These are phyloP conservation scores for Chionis minor DNA, from an alignment of 2,113 vertebrate species.

Conservation along the genomic window DNA sequence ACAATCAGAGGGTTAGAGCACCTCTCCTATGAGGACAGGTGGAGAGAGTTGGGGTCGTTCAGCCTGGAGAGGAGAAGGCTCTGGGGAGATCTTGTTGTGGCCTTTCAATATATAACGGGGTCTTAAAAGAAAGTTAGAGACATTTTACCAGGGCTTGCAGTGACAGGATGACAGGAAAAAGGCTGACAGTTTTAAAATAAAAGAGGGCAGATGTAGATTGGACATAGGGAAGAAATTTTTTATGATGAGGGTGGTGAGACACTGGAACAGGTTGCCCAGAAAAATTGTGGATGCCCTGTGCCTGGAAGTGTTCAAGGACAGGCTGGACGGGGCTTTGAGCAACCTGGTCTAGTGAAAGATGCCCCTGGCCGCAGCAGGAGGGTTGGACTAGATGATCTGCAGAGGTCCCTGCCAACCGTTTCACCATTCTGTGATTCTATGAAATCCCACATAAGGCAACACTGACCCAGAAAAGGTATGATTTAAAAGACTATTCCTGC, in stretches of 20 bases:
- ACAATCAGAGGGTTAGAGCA: not conserved
- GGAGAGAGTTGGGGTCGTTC: not conserved
- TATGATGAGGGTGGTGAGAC: fast-evolving
- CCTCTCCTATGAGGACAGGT: fast-evolving
- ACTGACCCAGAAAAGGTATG: not conserved
- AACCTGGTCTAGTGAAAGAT: fast-evolving
- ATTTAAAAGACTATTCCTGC: not conserved
- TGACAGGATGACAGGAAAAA: not conserved
- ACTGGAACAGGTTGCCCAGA: no score
- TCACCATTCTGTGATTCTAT: not conserved
- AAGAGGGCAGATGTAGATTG: not conserved
- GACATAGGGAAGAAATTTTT: not conserved
- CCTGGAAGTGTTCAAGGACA: not conserved
- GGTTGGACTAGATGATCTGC: not conserved
- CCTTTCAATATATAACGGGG: not conserved
- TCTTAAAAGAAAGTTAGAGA: not conserved
- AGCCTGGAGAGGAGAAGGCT: not conserved
- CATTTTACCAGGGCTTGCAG: not conserved
- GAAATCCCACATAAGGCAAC: not conserved
- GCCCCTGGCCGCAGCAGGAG: fast-evolving
- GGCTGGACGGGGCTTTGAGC: not conserved
- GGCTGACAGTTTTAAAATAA: not conserved
- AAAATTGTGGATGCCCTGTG: not conserved
- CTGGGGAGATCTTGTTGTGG: fast-evolving
- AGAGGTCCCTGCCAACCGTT: not conserved